Conservation (phyloP, 1,140 invertebrate species). For the Lutraria rhynchaena region DNA sequence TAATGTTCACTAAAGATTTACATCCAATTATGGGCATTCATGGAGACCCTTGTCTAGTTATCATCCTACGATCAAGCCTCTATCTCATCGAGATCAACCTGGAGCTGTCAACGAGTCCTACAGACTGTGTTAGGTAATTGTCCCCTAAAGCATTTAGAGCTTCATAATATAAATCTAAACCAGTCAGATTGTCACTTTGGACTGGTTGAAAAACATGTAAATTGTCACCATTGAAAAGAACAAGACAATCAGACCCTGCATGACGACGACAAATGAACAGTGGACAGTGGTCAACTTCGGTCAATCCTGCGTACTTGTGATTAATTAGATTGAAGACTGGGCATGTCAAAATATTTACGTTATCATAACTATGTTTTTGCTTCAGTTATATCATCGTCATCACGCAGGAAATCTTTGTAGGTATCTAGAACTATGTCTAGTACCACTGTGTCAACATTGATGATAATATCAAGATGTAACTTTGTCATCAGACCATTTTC, state of each 20-base stretch:
- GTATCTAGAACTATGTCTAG: too few relatives aligned
- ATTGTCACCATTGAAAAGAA: conserved; percentile 24
- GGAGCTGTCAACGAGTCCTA: conserved; percentile 54
- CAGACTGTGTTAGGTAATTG: conserved; percentile 44
- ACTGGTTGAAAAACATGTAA: conserved; percentile 30
- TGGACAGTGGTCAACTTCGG: conserved; percentile 10
- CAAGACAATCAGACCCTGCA: conserved; percentile 8
- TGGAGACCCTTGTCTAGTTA: conserved; percentile 13
- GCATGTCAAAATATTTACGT: conserved; percentile 38
- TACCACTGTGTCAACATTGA: too few relatives aligned
- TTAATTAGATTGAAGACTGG: conserved; percentile 11
- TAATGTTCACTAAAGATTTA: background rate
- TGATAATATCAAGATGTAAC: too few relatives aligned
- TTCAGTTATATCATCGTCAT: too few relatives aligned
- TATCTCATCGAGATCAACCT: conserved; percentile 39
- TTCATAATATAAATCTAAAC: conserved; percentile 38
- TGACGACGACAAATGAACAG: conserved; percentile 17
- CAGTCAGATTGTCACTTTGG: conserved; percentile 37
- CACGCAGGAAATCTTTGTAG: too few relatives aligned
- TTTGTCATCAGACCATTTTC: too few relatives aligned
- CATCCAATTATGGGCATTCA: conserved; percentile 24
- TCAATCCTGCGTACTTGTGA: background rate
- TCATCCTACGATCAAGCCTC: conserved; percentile 34
- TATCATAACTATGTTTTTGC: too few relatives aligned
- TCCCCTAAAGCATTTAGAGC: conserved; percentile 6